Conservation (phyloP, 2,888 invertebrate species). For the Phorcus lineatus region DNA sequence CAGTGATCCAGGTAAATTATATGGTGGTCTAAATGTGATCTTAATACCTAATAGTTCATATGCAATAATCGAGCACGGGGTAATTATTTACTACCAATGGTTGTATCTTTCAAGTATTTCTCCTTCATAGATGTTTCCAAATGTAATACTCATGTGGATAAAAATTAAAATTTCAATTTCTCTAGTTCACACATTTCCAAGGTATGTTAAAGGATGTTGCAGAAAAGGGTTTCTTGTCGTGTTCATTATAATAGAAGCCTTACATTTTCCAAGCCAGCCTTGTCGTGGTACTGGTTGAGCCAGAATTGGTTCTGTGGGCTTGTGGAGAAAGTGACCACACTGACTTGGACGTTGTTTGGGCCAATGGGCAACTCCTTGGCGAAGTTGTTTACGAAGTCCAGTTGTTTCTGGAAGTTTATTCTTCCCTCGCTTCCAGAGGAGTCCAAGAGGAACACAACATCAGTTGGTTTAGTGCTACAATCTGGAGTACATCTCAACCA, state of each 20-base stretch:
- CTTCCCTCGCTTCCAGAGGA: constrained; percentile 3
- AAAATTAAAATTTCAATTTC: too few species aligned
- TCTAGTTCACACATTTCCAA: too few species aligned
- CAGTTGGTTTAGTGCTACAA: background rate
- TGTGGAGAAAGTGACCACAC: constrained; percentile 50
- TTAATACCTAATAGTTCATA: too few species aligned
- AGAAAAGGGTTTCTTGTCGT: too few species aligned
- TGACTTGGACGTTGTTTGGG: constrained; percentile 33
- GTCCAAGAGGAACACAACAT: constrained; percentile 9
- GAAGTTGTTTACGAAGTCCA: constrained; percentile 4
- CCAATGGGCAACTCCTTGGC: background rate
- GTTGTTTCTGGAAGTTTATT: background rate
- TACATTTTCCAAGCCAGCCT: constrained; percentile 39
- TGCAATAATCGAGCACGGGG: too few species aligned
- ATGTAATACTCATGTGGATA: too few species aligned
- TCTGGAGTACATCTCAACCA: background rate
- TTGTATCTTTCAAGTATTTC: too few species aligned
- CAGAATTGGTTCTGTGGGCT: constrained; percentile 43
- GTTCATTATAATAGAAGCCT: background rate
- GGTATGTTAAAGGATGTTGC: too few species aligned
- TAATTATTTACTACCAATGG: too few species aligned
- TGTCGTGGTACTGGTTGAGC: constrained; percentile 46
- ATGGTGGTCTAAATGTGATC: too few species aligned
- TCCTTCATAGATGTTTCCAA: too few species aligned
- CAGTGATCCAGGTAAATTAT: too few species aligned